phyloP scores from a whole-genome alignment of 2,113 vertebrate species.

The Passer montanus region DNA sequence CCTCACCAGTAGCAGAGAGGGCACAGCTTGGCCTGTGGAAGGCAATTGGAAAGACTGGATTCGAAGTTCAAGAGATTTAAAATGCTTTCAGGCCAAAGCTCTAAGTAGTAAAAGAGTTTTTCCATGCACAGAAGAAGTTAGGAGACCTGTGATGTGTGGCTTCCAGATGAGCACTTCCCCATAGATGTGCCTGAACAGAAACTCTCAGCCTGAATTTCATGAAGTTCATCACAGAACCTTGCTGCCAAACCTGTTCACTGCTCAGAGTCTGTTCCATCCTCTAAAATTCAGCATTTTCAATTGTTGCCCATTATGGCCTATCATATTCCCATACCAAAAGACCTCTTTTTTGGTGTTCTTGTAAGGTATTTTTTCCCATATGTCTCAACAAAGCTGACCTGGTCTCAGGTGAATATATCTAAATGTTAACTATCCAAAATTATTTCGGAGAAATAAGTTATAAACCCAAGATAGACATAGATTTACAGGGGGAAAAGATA shows the following conservation, averaged over 20 bases:
- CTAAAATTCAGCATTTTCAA: neutral
- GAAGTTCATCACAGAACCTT: neutral
- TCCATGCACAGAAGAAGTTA: neutral
- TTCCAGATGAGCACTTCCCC: neutral
- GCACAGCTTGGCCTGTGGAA: neutral
- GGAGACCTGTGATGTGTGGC: accelerated
- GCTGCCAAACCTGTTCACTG: neutral
- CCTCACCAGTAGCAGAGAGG: neutral
- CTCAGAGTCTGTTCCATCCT: neutral
- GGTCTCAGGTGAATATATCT: neutral
- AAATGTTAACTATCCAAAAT: neutral
- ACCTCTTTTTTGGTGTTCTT: neutral
- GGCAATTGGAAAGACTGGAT: neutral
- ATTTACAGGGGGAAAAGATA: neutral
- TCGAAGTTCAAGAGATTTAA: neutral
- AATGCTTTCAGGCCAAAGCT: neutral
- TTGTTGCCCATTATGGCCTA: neutral
- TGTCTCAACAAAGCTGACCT: neutral
- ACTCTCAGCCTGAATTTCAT: neutral
- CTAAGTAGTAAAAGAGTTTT: neutral
- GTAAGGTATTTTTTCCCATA: neutral
- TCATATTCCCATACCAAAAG: neutral
- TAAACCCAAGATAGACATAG: neutral
- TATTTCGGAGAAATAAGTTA: neutral
- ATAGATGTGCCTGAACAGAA: neutral